phyloP scores from a whole-genome alignment of 2,797 vertebrate genomes.

The Hylomyscus alleni region DNA sequence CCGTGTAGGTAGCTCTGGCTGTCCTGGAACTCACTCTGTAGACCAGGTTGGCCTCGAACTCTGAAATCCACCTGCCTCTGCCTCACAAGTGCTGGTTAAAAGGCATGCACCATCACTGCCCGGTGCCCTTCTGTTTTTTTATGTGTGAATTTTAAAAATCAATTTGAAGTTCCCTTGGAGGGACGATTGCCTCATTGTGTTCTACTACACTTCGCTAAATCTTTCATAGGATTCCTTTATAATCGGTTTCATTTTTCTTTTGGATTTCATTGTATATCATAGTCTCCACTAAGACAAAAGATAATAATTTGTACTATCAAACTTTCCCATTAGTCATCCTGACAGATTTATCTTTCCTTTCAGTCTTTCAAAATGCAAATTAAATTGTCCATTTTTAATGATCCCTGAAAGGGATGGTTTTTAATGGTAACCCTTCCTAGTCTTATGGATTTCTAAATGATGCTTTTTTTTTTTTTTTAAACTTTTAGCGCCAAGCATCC shows the following conservation, averaged over 20 bases:
- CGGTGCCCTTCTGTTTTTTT: neutral
- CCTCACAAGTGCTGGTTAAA: too few species aligned
- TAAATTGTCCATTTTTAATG: constrained; percentile 78
- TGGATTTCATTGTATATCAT: neutral
- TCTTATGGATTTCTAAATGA: constrained; percentile 30
- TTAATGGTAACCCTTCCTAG: constrained; percentile 43
- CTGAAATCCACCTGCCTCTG: too few species aligned
- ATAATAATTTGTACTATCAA: constrained; percentile 46
- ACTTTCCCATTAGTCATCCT: constrained; percentile 28
- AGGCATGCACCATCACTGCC: too few species aligned
- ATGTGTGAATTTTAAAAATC: neutral
- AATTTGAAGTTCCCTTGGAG: neutral
- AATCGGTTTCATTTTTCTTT: neutral
- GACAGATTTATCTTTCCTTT: constrained; percentile 62
- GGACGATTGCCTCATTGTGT: neutral
- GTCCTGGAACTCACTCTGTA: too few species aligned
- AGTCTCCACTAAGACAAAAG: constrained; percentile 59
- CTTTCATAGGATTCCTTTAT: constrained; percentile 2
- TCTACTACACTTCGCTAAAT: neutral
- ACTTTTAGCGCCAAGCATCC: neutral
- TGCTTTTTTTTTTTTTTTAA: constrained; percentile 25
- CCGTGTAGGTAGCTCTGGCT: too few species aligned
- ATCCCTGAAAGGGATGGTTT: constrained; percentile 50
- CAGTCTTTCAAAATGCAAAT: constrained; percentile 74
- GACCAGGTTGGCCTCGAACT: too few species aligned